phyloP scores from a whole-genome alignment of 2,113 vertebrate genomes.

The Pionites leucogaster region DNA sequence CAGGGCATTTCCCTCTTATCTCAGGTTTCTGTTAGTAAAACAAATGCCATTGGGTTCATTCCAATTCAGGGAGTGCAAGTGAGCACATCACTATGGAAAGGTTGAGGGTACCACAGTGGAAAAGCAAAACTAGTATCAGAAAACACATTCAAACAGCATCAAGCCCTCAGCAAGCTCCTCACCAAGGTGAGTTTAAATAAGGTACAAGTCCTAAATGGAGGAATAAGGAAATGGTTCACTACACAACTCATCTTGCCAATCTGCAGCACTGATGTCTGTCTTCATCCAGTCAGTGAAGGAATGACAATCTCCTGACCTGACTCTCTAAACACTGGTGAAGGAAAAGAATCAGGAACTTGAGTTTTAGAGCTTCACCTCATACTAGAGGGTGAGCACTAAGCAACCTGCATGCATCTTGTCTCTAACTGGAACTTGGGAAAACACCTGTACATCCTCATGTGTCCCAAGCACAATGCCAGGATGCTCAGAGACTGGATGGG shows the following conservation, averaged over 20 bases:
- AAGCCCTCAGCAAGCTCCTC: neutral
- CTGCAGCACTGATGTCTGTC: neutral
- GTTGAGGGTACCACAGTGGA: neutral
- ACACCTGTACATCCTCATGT: neutral
- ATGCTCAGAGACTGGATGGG: neutral
- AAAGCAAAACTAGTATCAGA: neutral
- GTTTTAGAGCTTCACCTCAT: neutral
- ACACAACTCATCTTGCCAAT: neutral
- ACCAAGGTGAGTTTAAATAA: neutral
- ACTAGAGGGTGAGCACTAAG: neutral
- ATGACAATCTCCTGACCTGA: neutral
- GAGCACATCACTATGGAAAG: neutral
- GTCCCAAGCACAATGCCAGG: neutral
- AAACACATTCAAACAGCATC: accelerated
- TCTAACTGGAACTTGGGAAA: neutral
- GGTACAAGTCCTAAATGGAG: neutral
- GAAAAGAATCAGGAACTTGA: neutral
- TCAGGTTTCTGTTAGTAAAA: neutral
- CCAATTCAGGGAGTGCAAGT: neutral
- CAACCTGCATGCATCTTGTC: neutral
- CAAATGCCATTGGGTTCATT: neutral
- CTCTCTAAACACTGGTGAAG: neutral
- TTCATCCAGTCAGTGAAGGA: neutral
- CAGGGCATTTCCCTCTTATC: neutral
- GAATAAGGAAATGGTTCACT: neutral